Evolutionary conservation across 2,113 vertebrate species (phyloP).

Genomic region (Holacanthus passer): DNA sequence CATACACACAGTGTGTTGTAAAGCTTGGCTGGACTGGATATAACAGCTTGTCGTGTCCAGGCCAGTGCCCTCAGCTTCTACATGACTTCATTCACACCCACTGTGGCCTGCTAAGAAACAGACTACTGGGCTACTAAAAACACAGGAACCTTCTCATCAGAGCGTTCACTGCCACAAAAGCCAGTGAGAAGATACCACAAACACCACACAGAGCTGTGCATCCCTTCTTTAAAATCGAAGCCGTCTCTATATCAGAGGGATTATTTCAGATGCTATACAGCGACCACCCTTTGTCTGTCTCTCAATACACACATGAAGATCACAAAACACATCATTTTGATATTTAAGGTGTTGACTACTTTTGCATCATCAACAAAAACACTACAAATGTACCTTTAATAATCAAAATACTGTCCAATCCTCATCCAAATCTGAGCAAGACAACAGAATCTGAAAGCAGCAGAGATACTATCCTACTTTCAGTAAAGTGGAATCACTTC

Average conservation of each 20-base stretch:
- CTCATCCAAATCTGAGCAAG: background rate
- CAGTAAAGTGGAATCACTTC: background rate
- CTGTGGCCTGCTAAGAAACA: slow-evolving; percentile 48
- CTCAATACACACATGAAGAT: no score
- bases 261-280: no score
- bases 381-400: background rate
- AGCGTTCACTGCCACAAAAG: background rate
- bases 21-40: slow-evolving; percentile 28
- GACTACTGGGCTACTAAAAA: slow-evolving; percentile 23
- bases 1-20: slow-evolving; percentile 42
- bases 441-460: background rate
- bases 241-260: no score
- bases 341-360: no score
- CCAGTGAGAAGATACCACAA: background rate
- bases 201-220: background rate
- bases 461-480: background rate
- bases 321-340: no score
- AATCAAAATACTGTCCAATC: background rate
- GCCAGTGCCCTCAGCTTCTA: slow-evolving; percentile 43
- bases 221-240: background rate
- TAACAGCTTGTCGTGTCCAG: slow-evolving; percentile 67
- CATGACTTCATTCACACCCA: slow-evolving; percentile 61
- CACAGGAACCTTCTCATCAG: slow-evolving; percentile 10
- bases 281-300: no score
- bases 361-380: background rate